Base-by-base conservation (phyloP, 2,113 vertebrate genomes). In the Leucosticte australis region DNA sequence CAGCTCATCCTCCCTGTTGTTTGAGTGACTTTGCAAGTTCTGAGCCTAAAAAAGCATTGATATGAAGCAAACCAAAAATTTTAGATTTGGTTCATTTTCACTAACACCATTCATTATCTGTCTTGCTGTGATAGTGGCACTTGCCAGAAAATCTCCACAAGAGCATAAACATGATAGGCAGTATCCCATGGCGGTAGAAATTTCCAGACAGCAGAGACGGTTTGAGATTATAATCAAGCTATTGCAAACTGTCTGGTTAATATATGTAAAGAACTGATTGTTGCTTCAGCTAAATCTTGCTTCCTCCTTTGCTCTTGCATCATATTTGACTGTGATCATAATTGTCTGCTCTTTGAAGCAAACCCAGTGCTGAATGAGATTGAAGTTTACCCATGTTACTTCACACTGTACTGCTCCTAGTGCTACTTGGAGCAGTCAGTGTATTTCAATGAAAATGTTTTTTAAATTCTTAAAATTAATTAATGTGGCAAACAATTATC, bases 261-360 rank as follows among this genome's bases (percentile, higher is more conserved):
- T 57, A 10, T 60, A 77, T 81, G 73, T 78, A 57, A 76, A 79
- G 57, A 90, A 79, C 15, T 79, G 52, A 47, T 75, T 71, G 22
- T 22, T 70, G 42, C 46, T 77, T 90, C 50, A 69, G 55, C 44
- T 93, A 53, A 69, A 79, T 65, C 49, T 70, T 67, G 6, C 15
- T 69, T 77, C 37, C 19, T 87, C 17, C 50, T 90, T 83, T 74
- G 71, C 42, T 85, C 26, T 88, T 5, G 4, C 23, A 3, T 79
- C 31, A 4, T 78, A 57, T 31, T 89, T 89, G 46, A 46, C 55
- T 0, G 0, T 39, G 41, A 62, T 24, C 0, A 0, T 47, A 52
- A 57, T 8, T 76, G 15, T 47, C 33, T 77, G 53, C 67, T 79
- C 42, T 37, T 33, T 42, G 63, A 73, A 92, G 33, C 42, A 57